Evolutionary conservation across 2,113 vertebrate species (phyloP), one percentile per base, ranked within the genome.

Genomic region (Pachyramphus minor): DNA sequence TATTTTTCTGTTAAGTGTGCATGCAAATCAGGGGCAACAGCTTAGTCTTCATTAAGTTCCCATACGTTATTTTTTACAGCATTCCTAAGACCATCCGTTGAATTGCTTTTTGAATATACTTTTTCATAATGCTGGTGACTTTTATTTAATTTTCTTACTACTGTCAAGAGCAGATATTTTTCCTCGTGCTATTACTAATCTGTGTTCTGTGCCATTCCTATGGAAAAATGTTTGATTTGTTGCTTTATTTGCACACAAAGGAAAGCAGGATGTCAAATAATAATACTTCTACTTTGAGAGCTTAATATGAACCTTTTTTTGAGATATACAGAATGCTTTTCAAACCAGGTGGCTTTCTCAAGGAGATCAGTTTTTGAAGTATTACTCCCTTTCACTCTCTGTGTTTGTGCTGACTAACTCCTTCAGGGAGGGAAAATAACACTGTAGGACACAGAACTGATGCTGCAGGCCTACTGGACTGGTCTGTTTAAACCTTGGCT

Each of bases 1-100:
- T 84, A 42, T 95, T 91, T 56, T 93, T 69, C 58, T 69, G 8
- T 63, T 58, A 69, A 83, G 28, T 55, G 6, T 30, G 16, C 37
- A 59, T 85, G 47, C 21, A 91, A 91, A 90, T 92, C 49, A 80
- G 60, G 78, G 52, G 47, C 67, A 95, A 41, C 56, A 91, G 50
- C 64, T 77, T 84, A 63, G 74, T 90, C 62, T 76, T 89, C 64
- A 49, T 63, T 84, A 84, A 80, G n/a, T 60, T 93, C 69, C 76
- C 76, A 52, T 95, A 75, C 89, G 94, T 77, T 94, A 47, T 77
- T 87, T 94, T 85, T 90, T 75, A 89, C 87, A 88, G 56, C 0
- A 3, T 83, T 90, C 68, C 68, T 71, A 50, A 86, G 52, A 56
- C 63, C 91, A n/a, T 80, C 71, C 52, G 58, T 90, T 60, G 93